Base-by-base conservation (phyloP, 2,113 vertebrate species). In the Perca flavescens region DNA sequence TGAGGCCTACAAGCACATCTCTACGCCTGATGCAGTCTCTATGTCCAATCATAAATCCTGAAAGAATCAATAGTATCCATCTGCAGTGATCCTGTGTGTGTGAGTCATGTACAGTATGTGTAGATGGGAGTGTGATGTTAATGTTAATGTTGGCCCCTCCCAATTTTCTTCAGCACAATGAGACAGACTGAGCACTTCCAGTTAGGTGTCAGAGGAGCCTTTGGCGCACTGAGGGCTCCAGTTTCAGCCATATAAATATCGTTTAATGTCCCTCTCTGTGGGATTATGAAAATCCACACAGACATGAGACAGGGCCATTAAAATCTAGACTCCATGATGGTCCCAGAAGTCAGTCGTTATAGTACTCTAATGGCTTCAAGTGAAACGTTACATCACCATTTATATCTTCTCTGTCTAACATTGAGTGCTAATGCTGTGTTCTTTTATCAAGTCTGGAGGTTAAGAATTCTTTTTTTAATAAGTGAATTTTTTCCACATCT, bases 221-320 rank as follows among this genome's bases (percentile, higher is more conserved):
- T 43, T 12, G 11, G 40, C 49, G 7, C 43, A 49, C 46, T 40
- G 69, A 63, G 77, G 53, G 79, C 43, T 91, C 74, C 65, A 61
- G 21, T 88, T 88, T 80, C 72, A 64, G 25, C 13, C 47, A 66
- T 54, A 25, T 57, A 64, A 69, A 79, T 80, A 47, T 72, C 21
- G 67, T 66, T 31, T 78, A 80, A 64, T 57, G 74, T 74, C 61
- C 47, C 60, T 69, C 43, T 10, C 50, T 22, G 67, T 49, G 40
- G 56, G n/a, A 56, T 60, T 31, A 60, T 76, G 28, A 66, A 63
- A 72, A 82, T 21, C 22, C 46, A 84, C 47, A 79, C 50, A 73
- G 36, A 57, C 36, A 74, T 25, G 60, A 79, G 63, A 72, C 19
- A 36, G 14, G 3, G 22, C 67, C 63, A 78, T 83, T 88, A 76